phyloP scores from a whole-genome alignment of 1,140 invertebrate genomes.

The Planococcus citri region DNA sequence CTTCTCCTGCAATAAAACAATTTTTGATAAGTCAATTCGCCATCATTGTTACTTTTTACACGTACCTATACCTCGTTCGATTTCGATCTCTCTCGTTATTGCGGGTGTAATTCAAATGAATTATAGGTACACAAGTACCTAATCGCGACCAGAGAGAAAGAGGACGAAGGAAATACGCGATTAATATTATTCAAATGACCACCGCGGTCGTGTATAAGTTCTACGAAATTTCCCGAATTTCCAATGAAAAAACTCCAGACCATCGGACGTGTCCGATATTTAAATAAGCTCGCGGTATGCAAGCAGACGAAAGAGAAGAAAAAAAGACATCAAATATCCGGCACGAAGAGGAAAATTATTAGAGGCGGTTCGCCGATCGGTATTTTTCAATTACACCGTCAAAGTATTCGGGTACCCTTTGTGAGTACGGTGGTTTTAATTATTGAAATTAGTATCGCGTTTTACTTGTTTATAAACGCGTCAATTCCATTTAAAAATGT shows the following conservation, averaged over 20 bases:
- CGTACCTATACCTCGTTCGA: too few species aligned
- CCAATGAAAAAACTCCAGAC: neutral
- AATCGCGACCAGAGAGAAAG: too few species aligned
- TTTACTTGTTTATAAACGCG: slow-evolving; percentile 3
- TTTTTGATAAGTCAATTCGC: too few species aligned
- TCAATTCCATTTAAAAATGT: slow-evolving; percentile 8
- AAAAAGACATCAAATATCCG: neutral
- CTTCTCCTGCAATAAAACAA: too few species aligned
- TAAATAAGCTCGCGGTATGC: neutral
- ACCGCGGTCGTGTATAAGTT: neutral
- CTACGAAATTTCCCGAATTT: neutral
- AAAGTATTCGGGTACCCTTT: neutral
- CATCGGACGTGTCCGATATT: neutral
- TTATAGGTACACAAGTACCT: too few species aligned
- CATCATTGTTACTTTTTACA: too few species aligned
- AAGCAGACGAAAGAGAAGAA: too few species aligned
- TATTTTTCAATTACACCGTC: neutral
- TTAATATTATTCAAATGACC: too few species aligned
- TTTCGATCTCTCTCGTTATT: too few species aligned
- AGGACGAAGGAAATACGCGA: too few species aligned
- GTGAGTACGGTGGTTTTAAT: neutral
- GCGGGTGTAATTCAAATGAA: too few species aligned
- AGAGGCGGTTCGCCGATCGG: neutral
- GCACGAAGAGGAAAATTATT: neutral
- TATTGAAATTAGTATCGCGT: neutral